phyloP scores from a whole-genome alignment of 2,797 vertebrate genomes.

The Anisognathus igniventris region DNA sequence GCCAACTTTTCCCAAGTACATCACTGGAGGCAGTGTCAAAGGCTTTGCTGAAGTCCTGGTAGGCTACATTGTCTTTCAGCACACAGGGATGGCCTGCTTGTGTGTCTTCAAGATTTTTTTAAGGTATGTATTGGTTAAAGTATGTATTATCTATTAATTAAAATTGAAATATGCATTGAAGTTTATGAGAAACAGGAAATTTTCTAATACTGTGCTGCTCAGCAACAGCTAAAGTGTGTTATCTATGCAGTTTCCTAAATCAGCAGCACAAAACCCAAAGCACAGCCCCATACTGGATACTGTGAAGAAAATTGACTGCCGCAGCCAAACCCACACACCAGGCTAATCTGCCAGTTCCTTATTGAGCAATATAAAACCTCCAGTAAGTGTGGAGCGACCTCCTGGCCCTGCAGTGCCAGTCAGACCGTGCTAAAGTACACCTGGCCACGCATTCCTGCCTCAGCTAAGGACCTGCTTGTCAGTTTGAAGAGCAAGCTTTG shows the following conservation, averaged over 20 bases:
- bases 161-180: background rate
- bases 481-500: background rate
- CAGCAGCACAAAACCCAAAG: background rate
- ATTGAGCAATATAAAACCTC: background rate
- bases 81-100: background rate
- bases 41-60: background rate
- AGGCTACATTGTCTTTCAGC: background rate
- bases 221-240: background rate
- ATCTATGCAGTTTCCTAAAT: background rate
- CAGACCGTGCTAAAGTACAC: background rate
- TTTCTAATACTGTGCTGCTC: background rate
- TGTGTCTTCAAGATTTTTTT: background rate
- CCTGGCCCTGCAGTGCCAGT: background rate
- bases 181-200: background rate
- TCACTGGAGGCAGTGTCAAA: rapidly evolving
- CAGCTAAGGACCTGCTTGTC: background rate
- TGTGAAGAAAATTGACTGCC: background rate
- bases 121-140: background rate
- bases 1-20: background rate
- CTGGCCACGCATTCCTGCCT: background rate
- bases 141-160: background rate
- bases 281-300: background rate
- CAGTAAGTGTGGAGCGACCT: background rate
- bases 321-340: background rate
- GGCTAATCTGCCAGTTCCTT: background rate